Conservation (phyloP, 1,140 invertebrate genomes). For the Brachionus rubens region DNA sequence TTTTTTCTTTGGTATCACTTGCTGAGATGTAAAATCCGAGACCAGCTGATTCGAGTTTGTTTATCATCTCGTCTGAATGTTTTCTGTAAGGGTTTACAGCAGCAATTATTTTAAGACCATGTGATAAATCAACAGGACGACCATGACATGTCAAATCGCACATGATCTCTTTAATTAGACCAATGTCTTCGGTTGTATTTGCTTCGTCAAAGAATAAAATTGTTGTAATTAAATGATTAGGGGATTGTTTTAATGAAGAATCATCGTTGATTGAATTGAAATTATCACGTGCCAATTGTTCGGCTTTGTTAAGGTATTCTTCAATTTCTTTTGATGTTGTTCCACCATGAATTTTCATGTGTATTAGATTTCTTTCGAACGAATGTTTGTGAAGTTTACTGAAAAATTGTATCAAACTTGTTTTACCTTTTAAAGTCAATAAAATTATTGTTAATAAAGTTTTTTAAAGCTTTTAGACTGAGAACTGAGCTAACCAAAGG, state of each 20-base stretch:
- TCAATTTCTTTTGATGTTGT: slow-evolving; percentile 52
- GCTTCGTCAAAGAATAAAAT: slow-evolving; percentile 59
- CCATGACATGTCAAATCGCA: slow-evolving; percentile 54
- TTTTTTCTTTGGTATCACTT: slow-evolving; percentile 49
- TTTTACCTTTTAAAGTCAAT: slow-evolving; percentile 22
- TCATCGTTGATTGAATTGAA: neutral
- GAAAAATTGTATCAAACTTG: slow-evolving; percentile 29
- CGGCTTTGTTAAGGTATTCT: slow-evolving; percentile 52
- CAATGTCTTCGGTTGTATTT: slow-evolving; percentile 57
- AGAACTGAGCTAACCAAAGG: no score
- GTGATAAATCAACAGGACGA: slow-evolving; percentile 48
- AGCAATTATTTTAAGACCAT: slow-evolving; percentile 54
- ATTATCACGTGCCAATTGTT: slow-evolving; percentile 50
- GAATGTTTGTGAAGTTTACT: neutral
- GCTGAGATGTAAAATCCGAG: slow-evolving; percentile 54
- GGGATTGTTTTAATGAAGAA: neutral
- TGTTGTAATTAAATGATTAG: slow-evolving; percentile 49
- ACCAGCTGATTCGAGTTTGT: slow-evolving; percentile 54
- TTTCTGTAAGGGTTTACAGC: slow-evolving; percentile 58
- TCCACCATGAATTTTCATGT: slow-evolving; percentile 55
- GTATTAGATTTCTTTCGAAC: neutral
- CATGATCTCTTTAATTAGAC: slow-evolving; percentile 57
- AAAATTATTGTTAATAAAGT: neutral
- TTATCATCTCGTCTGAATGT: slow-evolving; percentile 54
- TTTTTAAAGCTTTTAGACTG: no score